phyloP scores from a whole-genome alignment of 2,888 invertebrate genomes.

The Dromius quadrimaculatus region DNA sequence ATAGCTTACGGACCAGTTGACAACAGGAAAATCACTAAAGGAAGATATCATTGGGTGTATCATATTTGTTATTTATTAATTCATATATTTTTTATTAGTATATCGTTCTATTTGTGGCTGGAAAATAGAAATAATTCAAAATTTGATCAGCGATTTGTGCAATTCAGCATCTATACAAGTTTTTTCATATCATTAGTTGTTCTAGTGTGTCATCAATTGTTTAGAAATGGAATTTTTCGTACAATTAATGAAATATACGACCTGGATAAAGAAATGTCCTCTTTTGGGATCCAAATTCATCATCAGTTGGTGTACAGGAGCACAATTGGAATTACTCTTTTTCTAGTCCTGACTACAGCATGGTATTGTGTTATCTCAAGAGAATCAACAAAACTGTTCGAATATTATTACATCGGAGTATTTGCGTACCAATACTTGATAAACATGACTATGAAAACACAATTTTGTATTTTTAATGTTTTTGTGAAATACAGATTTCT shows the following conservation, averaged over 20 bases:
- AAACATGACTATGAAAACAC: slow-evolving; percentile 50
- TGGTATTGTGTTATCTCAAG: slow-evolving; percentile 36
- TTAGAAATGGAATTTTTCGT: slow-evolving; percentile 15
- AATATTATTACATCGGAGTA: slow-evolving; percentile 42
- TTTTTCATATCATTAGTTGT: slow-evolving; percentile 44
- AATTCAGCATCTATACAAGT: slow-evolving; percentile 44
- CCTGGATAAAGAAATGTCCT: slow-evolving; percentile 44
- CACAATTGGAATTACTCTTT: slow-evolving; percentile 13
- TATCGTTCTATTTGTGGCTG: slow-evolving; percentile 5
- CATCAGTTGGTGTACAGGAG: slow-evolving; percentile 20
- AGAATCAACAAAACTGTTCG: slow-evolving; percentile 11
- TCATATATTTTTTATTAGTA: slow-evolving; percentile 29
- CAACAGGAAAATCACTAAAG: slow-evolving; percentile 12
- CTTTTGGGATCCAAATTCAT: slow-evolving; percentile 40
- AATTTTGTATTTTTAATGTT: slow-evolving; percentile 45
- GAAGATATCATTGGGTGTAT: slow-evolving; percentile 26
- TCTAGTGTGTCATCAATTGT: slow-evolving; percentile 39
- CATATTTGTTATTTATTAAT: slow-evolving; percentile 30
- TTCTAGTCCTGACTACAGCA: slow-evolving; percentile 31
- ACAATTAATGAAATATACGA: slow-evolving; percentile 27
- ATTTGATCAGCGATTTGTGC: slow-evolving; percentile 43
- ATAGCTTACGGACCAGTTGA: slow-evolving; percentile 17
- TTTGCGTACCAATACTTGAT: slow-evolving; percentile 36
- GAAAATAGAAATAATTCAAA: slow-evolving; percentile 15
- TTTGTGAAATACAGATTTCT: slow-evolving; percentile 38